Base-by-base conservation (phyloP, 2,797 vertebrate genomes). In the Lagodon rhomboides region DNA sequence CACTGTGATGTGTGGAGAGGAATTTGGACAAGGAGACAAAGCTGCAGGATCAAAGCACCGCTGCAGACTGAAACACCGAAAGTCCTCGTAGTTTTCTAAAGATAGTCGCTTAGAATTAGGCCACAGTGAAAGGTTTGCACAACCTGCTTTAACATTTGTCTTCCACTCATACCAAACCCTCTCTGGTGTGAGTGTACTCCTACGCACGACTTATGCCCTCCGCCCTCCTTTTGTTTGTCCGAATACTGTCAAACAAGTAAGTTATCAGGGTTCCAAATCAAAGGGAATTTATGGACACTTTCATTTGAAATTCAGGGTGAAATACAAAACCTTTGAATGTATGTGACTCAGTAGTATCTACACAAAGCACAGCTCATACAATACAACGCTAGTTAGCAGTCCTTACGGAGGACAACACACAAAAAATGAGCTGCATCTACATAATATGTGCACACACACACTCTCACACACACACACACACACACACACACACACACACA, bases 401-500 rank as follows among this genome's bases (percentile, higher is more conserved):
- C 46, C 15, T 65, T 30, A 54, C 11, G 50, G 47, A 75, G 30
- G 60, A 56, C 43, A 41, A 25, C 4, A 22, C 43, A 47, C 12
- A 63, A 50, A 51, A 38, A 10, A 38, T 43, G 12, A 54, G 25
- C 12, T n/a, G 12, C 22, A 51, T 55, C 22, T 34, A 50, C 54
- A 75, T 23, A 58, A 83, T 38, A 38, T 38, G 38, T 18, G 12
- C 23, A 55, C 38, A 55, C 56, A 63, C 56, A 60, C 25, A 73
- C 12, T 70, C 77, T 69, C 76, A 38, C 58, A 68, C 41, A 56
- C 70, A 62, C 20, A 46, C 22, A 15, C 12, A 55, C 10, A 60
- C 34, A 54, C 60, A 62, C 55, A 63, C 23, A 72, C 12, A 75
- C 77, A 68, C 76, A 38, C 58, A 68, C 46, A 56, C 67, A 53